Conservation (phyloP, 1,140 invertebrate species). For the Nephotettix cincticeps region DNA sequence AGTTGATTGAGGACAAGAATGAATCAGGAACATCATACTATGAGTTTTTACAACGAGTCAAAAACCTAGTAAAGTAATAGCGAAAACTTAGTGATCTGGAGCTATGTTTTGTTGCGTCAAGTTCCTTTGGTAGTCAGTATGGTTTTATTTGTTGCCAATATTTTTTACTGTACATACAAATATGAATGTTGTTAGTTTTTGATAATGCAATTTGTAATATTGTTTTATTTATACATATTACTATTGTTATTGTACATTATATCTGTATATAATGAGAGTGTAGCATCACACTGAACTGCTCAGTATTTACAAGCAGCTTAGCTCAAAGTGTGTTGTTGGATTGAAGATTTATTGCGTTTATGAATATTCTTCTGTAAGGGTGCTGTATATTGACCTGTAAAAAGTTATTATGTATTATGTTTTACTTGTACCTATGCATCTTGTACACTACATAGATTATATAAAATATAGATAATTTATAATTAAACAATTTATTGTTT, state of each 20-base stretch:
- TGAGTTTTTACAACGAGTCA: slow-evolving; percentile 97
- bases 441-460: slow-evolving; percentile 6
- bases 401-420: neutral
- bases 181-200: no score
- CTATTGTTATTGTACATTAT: no score
- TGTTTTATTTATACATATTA: no score
- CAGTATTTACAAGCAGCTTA: neutral
- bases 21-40: slow-evolving; percentile 94
- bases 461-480: slow-evolving; percentile 8
- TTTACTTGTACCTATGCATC: neutral
- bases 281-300: neutral
- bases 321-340: slow-evolving; percentile 2
- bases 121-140: slow-evolving; percentile 11
- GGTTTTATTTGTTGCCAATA: slow-evolving; percentile 15
- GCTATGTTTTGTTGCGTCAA: neutral
- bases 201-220: no score
- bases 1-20: slow-evolving; percentile 90
- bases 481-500: neutral
- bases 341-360: neutral
- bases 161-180: neutral
- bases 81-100: neutral
- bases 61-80: slow-evolving; percentile 82
- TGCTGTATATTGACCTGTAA: neutral
- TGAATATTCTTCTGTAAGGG: neutral
- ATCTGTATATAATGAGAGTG: slow-evolving; percentile 2